Conservation (phyloP, 2,113 vertebrate species). For the Rostratula benghalensis region DNA sequence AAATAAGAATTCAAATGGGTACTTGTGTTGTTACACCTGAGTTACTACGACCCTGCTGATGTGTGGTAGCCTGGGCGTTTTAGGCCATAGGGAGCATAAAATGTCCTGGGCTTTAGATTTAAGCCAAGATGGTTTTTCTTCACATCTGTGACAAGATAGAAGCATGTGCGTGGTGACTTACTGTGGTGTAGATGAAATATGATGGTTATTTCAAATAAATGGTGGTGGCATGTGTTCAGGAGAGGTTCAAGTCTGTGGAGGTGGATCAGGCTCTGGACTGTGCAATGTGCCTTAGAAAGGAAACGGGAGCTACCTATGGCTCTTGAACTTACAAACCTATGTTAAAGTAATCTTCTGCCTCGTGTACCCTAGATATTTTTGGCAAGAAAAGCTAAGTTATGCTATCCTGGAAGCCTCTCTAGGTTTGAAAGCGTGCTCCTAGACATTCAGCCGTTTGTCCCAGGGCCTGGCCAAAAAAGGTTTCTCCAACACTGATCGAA, state of each 20-base stretch:
- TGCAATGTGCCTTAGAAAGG: neutral
- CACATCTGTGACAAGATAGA: neutral
- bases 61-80: neutral
- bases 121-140: neutral
- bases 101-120: neutral
- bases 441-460: neutral
- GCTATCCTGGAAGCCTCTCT: neutral
- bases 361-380: neutral
- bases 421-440: neutral
- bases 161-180: neutral
- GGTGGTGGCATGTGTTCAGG: neutral
- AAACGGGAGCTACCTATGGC: neutral
- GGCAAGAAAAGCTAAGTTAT: neutral
- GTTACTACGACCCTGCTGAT: neutral
- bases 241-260: neutral
- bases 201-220: neutral
- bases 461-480: neutral
- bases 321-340: neutral
- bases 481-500: neutral
- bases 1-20: neutral
- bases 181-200: too few relatives aligned
- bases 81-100: neutral
- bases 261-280: neutral
- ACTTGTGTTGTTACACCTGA: neutral
- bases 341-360: neutral